These are phyloP conservation scores for Andinoacara biseriatus DNA, from an alignment of 2,113 vertebrate genomes.

Conservation along the genomic window DNA sequence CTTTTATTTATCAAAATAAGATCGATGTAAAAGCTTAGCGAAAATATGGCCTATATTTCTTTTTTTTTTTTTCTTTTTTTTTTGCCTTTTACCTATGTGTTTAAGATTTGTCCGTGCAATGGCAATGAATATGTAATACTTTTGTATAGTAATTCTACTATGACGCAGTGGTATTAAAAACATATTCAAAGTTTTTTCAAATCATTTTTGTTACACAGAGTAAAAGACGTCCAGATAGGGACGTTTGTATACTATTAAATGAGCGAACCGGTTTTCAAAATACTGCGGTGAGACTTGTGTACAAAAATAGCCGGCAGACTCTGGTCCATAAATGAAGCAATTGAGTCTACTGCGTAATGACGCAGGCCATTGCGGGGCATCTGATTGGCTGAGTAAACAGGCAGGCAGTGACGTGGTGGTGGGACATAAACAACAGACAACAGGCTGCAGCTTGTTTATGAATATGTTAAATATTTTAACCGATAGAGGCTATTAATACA, in stretches of 20 bases:
- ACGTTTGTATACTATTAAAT: fast-evolving
- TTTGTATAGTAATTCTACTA: neutral
- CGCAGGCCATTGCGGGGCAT: neutral
- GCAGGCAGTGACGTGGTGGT: neutral
- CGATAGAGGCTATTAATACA: neutral
- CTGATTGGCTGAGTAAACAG: constrained; percentile 51
- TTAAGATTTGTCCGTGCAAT: neutral
- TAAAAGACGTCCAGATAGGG: neutral
- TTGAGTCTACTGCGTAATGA: neutral
- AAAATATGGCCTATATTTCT: neutral
- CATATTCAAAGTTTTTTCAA: too few species aligned
- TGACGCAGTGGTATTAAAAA: neutral
- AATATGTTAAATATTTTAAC: neutral
- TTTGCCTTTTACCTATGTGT: neutral
- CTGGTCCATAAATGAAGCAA: neutral
- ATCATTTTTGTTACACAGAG: too few species aligned
- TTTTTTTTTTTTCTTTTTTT: neutral
- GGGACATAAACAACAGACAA: constrained; percentile 32
- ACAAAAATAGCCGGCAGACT: neutral
- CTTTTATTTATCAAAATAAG: too few species aligned
- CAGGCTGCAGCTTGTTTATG: neutral
- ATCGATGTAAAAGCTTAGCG: neutral
- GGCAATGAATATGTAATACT: neutral
- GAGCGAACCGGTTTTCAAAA: neutral
- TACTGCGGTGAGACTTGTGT: neutral